These are phyloP conservation scores for Lates japonicus DNA, from an alignment of 2,797 vertebrate genomes.

Conservation along the genomic window DNA sequence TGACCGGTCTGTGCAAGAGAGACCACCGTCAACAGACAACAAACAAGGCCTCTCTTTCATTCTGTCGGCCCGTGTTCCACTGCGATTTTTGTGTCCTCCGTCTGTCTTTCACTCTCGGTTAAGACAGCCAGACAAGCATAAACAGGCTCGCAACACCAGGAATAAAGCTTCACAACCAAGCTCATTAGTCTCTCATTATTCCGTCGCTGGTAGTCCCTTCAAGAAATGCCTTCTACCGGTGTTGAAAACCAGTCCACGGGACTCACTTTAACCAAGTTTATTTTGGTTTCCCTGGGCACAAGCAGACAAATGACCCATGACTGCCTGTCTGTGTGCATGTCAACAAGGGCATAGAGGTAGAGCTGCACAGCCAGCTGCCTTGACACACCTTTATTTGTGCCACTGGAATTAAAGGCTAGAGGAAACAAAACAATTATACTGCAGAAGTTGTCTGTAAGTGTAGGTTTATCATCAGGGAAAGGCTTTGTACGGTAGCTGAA, in stretches of 20 bases:
- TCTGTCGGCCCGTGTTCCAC: slow-evolving; percentile 34
- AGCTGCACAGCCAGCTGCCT: slow-evolving; percentile 41
- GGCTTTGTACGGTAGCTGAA: neutral
- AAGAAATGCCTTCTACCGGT: slow-evolving; percentile 4
- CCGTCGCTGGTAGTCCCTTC: neutral
- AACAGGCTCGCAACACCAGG: slow-evolving; percentile 20
- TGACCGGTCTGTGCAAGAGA: slow-evolving; percentile 47
- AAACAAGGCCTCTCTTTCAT: slow-evolving; percentile 69
- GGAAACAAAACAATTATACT: neutral
- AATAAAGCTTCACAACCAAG: slow-evolving; percentile 7
- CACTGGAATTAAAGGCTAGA: slow-evolving; percentile 36
- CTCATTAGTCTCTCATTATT: slow-evolving; percentile 27
- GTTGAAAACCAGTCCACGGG: slow-evolving; percentile 27
- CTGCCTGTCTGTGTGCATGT: slow-evolving; percentile 55
- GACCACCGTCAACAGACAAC: slow-evolving; percentile 56
- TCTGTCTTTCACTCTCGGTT: slow-evolving; percentile 40
- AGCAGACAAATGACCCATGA: slow-evolving; percentile 55
- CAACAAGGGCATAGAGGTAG: slow-evolving; percentile 60
- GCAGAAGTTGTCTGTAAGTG: neutral
- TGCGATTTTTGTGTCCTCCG: slow-evolving; percentile 58
- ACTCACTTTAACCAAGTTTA: slow-evolving; percentile 41
- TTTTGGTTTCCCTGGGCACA: slow-evolving; percentile 43
- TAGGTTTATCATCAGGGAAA: slow-evolving; percentile 6
- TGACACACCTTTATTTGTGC: slow-evolving; percentile 43
- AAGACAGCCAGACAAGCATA: slow-evolving; percentile 31